phyloP scores from a whole-genome alignment of 2,797 vertebrate genomes.

The Oreochromis grahami region DNA sequence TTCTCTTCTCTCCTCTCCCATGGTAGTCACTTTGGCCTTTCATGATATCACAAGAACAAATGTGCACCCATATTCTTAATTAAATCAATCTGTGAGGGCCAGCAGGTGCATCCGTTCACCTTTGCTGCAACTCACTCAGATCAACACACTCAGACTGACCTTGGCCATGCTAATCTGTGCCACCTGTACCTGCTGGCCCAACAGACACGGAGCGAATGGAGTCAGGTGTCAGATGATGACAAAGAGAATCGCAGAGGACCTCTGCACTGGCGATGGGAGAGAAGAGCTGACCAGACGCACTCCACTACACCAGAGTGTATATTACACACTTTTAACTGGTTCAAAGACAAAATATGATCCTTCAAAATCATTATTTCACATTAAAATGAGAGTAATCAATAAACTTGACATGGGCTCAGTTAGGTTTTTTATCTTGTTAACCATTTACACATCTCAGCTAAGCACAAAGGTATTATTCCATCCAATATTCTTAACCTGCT shows the following conservation, averaged over 20 bases:
- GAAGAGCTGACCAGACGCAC: conserved; percentile 54
- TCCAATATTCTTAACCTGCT: background rate
- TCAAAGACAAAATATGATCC: background rate
- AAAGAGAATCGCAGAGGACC: conserved; percentile 54
- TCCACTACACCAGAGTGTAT: background rate
- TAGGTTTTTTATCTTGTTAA: background rate
- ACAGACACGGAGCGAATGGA: conserved; percentile 28
- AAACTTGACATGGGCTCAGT: background rate
- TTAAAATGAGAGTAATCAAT: background rate
- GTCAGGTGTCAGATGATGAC: conserved; percentile 50
- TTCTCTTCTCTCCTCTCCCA: background rate
- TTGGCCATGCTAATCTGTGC: conserved; percentile 69
- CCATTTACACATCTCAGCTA: background rate
- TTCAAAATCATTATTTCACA: background rate
- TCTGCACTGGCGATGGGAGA: background rate
- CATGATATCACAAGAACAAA: conserved; percentile 33
- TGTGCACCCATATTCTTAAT: conserved; percentile 53
- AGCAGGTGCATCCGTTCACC: conserved; percentile 61
- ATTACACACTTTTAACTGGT: background rate
- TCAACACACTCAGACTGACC: conserved; percentile 58
- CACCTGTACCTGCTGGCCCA: conserved; percentile 47
- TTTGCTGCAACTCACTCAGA: conserved; percentile 48
- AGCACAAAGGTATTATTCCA: background rate
- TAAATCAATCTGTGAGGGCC: conserved; percentile 62
- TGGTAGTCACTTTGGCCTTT: conserved; percentile 11